These are phyloP conservation scores for Epirrhoe alternata DNA, from an alignment of 2,888 invertebrate genomes.

Conservation along the genomic window DNA sequence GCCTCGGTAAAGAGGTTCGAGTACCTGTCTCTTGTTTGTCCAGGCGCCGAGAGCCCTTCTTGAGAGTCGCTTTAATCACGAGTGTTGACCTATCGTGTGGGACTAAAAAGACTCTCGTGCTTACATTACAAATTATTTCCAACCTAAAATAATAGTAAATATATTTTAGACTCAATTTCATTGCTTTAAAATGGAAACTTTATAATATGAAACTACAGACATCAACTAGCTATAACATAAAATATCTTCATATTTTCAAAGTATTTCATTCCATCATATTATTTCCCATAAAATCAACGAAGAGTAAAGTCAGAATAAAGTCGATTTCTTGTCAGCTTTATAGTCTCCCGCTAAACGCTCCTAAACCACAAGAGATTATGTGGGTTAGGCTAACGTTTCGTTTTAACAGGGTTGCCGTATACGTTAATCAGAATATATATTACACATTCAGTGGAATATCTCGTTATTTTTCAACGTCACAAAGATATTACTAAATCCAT, in stretches of 20 bases:
- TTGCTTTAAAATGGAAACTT: neutral
- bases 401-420: slow-evolving; percentile 39
- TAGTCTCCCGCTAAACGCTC: slow-evolving; percentile 36
- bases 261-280: neutral
- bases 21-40: slow-evolving; percentile 72
- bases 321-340: slow-evolving; percentile 33
- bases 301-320: slow-evolving; percentile 17
- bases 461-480: neutral
- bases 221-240: too few relatives aligned
- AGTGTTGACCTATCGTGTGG: slow-evolving; percentile 63
- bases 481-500: slow-evolving; percentile 4
- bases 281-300: slow-evolving; percentile 4
- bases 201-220: neutral
- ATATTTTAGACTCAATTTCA: neutral
- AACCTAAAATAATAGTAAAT: slow-evolving; percentile 10
- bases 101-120: slow-evolving; percentile 48
- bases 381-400: slow-evolving; percentile 38
- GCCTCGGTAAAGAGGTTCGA: slow-evolving; percentile 64
- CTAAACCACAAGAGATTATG: slow-evolving; percentile 42
- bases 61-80: slow-evolving; percentile 75
- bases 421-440: slow-evolving; percentile 31
- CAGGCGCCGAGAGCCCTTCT: slow-evolving; percentile 65
- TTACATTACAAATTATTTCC: slow-evolving; percentile 36
- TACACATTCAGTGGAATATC: slow-evolving; percentile 3
- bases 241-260: neutral